Evolutionary conservation across 2,888 invertebrate genomes (phyloP), one percentile per base, ranked within the genome.

Genomic region (Drosophila neonasuta): DNA sequence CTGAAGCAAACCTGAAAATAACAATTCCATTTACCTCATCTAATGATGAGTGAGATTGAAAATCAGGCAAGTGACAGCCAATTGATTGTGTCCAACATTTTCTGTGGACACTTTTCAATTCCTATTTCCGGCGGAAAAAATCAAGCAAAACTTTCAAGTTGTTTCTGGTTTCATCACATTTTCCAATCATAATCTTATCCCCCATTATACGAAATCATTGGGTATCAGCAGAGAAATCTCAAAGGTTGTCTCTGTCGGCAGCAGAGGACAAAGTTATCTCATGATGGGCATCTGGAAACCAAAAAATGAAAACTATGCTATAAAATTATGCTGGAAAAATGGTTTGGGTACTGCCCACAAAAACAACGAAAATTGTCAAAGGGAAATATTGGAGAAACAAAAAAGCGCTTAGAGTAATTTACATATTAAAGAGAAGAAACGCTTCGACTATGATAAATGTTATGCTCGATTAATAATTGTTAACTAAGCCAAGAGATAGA

Each of bases 381-480:
- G 42, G 55, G 49, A 63, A 54, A 59, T 54, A 6, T 36, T 4
- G 39, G 15, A 2, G 20, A 24, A 24, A 34, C 24, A n/a, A 42
- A 32, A 46, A 55, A 45, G 29, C 49, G 24, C 24, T 24, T 39
- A 36, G 30, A 10, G 11, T 61, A 71, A 83, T 80, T 81, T 76
- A 74, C 79, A 86, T 82, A 86, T 74, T 66, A 68, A 71, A 67
- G 13, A 48, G 46, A 50, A 61, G 24, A 46, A 45, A 41, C 52
- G 59, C 56, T 34, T 36, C 17, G 39, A 55, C 45, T 74, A 79
- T 80, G 82, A 84, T 80, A 87, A 80, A 84, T 84, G 87, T 87
- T 85, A 85, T 82, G 85, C 82, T 68, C 84, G 78, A 84, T 87
- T 85, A 84, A 87, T 87, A 84, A 84, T 87, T 84, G 84, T 82